Conservation (phyloP, 2,888 invertebrate genomes). For the Oxyscelio sp. region DNA sequence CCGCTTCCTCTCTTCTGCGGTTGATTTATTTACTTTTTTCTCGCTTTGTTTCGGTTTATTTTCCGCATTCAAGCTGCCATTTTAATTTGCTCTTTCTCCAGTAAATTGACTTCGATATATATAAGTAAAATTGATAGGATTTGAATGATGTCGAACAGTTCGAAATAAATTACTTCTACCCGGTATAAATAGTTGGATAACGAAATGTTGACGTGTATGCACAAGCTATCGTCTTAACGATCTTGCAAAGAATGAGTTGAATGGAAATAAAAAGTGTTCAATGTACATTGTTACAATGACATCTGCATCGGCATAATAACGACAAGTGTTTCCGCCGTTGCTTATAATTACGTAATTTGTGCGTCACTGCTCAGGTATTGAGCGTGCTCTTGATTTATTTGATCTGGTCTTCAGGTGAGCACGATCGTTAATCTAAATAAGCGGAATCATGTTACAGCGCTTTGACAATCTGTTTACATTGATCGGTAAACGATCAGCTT, state of each 20-base stretch:
- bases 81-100: too few relatives aligned
- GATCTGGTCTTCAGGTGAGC: slow-evolving; percentile 7
- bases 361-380: slow-evolving; percentile 26
- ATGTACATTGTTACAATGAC: not conserved
- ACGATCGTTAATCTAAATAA: slow-evolving; percentile 41
- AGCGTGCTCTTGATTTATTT: slow-evolving; percentile 17
- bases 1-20: slow-evolving; percentile 16
- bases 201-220: too few relatives aligned
- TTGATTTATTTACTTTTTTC: not conserved
- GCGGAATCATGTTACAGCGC: slow-evolving; percentile 25
- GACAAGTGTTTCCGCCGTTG: slow-evolving; percentile 47
- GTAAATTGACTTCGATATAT: too few relatives aligned
- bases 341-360: slow-evolving; percentile 43
- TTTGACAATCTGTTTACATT: slow-evolving; percentile 32
- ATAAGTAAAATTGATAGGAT: too few relatives aligned
- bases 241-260: not conserved
- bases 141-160: too few relatives aligned
- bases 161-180: too few relatives aligned
- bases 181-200: too few relatives aligned
- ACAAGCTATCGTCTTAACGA: too few relatives aligned
- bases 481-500: too few relatives aligned
- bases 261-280: not conserved
- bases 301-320: slow-evolving; percentile 12
- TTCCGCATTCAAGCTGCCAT: too few relatives aligned
- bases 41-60: slow-evolving; percentile 1